These are phyloP conservation scores for Benthosema pterotum DNA, from an alignment of 2,797 vertebrate genomes.

Conservation along the genomic window DNA sequence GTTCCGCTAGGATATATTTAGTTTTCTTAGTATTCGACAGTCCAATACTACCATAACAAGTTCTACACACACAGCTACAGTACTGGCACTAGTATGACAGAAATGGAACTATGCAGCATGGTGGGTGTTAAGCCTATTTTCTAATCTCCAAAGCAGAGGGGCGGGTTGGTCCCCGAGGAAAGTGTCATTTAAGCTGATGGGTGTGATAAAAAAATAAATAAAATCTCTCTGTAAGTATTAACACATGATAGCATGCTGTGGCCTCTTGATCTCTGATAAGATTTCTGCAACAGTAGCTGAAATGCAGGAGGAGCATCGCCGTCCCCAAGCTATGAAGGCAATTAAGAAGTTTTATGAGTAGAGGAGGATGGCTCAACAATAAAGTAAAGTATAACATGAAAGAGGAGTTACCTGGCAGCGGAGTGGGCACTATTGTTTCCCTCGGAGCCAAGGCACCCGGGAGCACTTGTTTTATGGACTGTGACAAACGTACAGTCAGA, in stretches of 20 bases:
- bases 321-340: no score
- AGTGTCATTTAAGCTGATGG: slow-evolving; percentile 38
- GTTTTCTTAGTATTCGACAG: no score
- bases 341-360: neutral
- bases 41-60: no score
- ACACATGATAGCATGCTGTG: slow-evolving; percentile 14
- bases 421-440: no score
- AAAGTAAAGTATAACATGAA: no score
- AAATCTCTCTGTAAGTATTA: slow-evolving; percentile 25
- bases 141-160: slow-evolving; percentile 57
- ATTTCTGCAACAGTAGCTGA: neutral
- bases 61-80: no score
- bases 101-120: slow-evolving; percentile 37
- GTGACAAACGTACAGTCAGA: no score
- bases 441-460: no score
- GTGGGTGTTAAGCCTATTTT: slow-evolving; percentile 49
- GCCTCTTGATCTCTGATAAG: slow-evolving; percentile 25
- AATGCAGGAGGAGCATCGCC: neutral
- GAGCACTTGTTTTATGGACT: no score
- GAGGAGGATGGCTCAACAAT: neutral
- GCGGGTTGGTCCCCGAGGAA: slow-evolving; percentile 27
- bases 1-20: no score
- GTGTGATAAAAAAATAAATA: slow-evolving; percentile 15
- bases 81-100: slow-evolving; percentile 32
- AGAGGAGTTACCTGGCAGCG: no score